Percentiles rank a stretch among this genome's conserved stretches.
Conservation (phyloP, 1,140 invertebrate species). For the Hyphantria cunea region DNA sequence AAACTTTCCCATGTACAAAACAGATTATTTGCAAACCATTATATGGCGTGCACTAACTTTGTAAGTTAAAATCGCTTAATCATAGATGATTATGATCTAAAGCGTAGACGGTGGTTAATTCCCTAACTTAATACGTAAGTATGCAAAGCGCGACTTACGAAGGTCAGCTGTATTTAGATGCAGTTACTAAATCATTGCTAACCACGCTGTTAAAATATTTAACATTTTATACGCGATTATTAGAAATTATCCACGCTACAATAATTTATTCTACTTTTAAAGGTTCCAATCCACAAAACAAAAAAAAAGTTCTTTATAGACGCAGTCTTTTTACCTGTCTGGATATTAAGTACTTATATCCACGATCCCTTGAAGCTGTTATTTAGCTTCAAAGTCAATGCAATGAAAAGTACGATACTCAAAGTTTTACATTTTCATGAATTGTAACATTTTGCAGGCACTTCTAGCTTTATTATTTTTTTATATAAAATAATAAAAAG, state of each 20-base stretch:
- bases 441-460: too few relatives aligned
- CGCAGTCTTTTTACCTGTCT: neutral
- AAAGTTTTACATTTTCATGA: too few relatives aligned
- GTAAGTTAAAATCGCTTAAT: conserved; percentile 17
- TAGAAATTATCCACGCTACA: conserved; percentile 39
- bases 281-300: too few relatives aligned
- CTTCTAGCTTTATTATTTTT: too few relatives aligned
- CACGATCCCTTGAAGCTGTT: too few relatives aligned
- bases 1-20: too few relatives aligned
- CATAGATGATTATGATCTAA: conserved; percentile 18
- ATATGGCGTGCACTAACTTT: conserved; percentile 1
- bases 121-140: conserved; percentile 38
- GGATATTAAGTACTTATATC: too few relatives aligned
- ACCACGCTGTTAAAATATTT: conserved; percentile 59
- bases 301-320: conserved; percentile 35
- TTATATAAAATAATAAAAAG: too few relatives aligned
- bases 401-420: too few relatives aligned
- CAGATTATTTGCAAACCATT: neutral
- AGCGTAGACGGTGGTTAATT: conserved; percentile 11
- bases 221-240: conserved; percentile 59
- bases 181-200: conserved; percentile 56
- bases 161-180: conserved; percentile 38
- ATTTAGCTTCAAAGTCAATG: too few relatives aligned
- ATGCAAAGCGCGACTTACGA: conserved; percentile 24
- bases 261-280: conserved; percentile 51